Base-by-base conservation (phyloP, 2,113 vertebrate species). In the Lagopus muta region DNA sequence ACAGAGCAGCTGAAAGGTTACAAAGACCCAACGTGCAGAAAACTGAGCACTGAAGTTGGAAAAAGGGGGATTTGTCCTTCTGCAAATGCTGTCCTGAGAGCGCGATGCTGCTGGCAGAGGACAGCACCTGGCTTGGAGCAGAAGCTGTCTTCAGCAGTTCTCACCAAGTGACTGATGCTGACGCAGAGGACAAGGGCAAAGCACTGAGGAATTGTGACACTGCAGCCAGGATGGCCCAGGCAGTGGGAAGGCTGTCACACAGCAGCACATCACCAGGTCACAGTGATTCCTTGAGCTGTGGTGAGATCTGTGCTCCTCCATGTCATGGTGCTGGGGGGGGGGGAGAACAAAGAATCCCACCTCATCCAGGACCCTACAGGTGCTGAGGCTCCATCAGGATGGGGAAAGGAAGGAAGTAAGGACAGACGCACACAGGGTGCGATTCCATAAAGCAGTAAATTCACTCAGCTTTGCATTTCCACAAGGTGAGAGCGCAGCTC, bases 271-370 rank as follows among this genome's bases (percentile, higher is more conserved):
- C 28, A 11, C 20, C 61, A 78, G 61, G 4, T 3, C 1, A 10
- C n/a, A 9, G 38, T 5, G 36, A 11, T 72, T n/a, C 52, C 13
- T 19, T 0, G 2, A 52, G 80, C 43, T 45, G 73, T 50, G 65
- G 17, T 50, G 73, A 50, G 47, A 21, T 42, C n/a, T 30, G 0
- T 3, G 69, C 57, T 48, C 65, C 43, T 22, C 5, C 70, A 69
- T 5, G 12, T 43, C 25, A 2, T 5, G 0, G 0, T 1, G 0
- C 13, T 0, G 1, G 28, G 1, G 18, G 18, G n/a, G n/a, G 66
- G 71, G 55, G 40, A 40, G 38, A 54, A 30, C 8, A 30, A 54
- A 13, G 55, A 64, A 27, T 6, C 64, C 47, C 58, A 8, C 1
- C 55, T 54, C 79, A 25, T 2, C 65, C 1, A 0, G 15, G 87